Conservation (phyloP, 2,888 invertebrate species). For the Spisula solida region DNA sequence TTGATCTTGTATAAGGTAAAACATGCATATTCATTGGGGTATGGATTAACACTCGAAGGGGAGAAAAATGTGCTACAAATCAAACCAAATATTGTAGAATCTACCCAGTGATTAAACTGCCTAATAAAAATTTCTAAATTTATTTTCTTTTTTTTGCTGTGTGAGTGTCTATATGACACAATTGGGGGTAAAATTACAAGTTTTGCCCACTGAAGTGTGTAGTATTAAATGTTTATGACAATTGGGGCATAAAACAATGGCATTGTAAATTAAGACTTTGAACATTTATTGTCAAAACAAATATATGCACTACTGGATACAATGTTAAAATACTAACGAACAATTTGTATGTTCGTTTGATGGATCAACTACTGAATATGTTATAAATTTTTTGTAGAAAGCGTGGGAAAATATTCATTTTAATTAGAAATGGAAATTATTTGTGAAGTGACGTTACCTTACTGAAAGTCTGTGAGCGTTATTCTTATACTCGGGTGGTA, state of each 20-base stretch:
- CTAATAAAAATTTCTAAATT: neutral
- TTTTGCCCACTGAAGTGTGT: neutral
- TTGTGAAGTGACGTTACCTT: neutral
- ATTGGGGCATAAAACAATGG: neutral
- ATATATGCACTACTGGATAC: neutral
- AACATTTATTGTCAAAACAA: constrained; percentile 18
- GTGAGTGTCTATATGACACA: neutral
- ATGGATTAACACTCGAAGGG: neutral
- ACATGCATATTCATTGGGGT: neutral
- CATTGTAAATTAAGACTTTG: constrained; percentile 10
- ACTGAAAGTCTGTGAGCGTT: no score
- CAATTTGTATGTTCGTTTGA: neutral
- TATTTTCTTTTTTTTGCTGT: neutral
- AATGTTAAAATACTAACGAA: neutral
- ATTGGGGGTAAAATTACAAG: constrained; percentile 1
- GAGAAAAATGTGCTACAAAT: neutral
- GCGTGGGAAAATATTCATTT: neutral
- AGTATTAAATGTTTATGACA: neutral
- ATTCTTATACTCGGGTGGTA: no score
- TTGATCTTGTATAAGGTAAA: neutral
- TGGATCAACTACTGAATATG: no score
- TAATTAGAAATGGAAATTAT: neutral
- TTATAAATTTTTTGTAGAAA: neutral
- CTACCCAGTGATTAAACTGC: neutral
- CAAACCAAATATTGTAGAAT: neutral